Percentiles rank a stretch among this genome's conserved stretches.
Evolutionary conservation across 2,113 vertebrate species (phyloP).

Genomic region (Rhombomys opimus): DNA sequence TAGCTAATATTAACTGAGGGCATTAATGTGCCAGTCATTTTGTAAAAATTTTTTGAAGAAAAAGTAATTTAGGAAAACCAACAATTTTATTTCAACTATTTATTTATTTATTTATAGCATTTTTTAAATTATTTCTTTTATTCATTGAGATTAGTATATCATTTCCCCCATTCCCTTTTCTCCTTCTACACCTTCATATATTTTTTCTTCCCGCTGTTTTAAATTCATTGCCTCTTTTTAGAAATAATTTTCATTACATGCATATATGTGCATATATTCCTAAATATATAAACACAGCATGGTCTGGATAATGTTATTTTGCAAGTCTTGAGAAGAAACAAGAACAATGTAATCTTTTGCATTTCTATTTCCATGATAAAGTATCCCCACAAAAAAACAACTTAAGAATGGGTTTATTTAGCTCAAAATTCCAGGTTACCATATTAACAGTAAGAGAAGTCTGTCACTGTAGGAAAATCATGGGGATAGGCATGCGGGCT

Average conservation of each 20-base stretch:
- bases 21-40: background rate
- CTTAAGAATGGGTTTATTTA: background rate
- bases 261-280: background rate
- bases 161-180: background rate
- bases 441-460: background rate
- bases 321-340: background rate
- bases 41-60: background rate
- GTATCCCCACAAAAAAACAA: background rate
- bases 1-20: background rate
- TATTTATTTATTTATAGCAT: background rate
- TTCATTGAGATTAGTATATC: background rate
- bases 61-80: background rate
- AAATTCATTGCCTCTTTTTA: background rate
- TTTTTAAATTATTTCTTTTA: background rate
- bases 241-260: background rate
- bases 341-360: background rate
- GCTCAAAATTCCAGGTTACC: background rate
- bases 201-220: background rate
- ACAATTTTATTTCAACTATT: background rate
- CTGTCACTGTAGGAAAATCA: background rate
- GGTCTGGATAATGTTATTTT: background rate
- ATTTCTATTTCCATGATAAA: background rate
- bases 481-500: no score
- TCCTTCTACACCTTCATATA: background rate
- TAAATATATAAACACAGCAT: background rate